Percentiles rank a stretch among this genome's conserved stretches.
Evolutionary conservation across 2,113 vertebrate genomes (phyloP).

Genomic region (Lamprologus tigripictilis): DNA sequence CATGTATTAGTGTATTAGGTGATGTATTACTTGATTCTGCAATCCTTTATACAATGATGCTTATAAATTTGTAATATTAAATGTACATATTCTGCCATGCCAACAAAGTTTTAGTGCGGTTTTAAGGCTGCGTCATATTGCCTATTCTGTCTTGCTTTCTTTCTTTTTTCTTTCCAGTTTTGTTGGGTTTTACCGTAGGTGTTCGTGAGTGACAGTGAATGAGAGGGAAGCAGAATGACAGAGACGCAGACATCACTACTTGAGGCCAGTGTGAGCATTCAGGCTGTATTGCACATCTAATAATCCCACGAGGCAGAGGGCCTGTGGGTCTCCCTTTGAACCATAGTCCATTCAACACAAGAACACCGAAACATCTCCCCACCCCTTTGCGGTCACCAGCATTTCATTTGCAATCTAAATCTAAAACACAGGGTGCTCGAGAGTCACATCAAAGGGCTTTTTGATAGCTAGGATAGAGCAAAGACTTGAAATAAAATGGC

Average conservation of each 20-base stretch:
- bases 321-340: conserved; percentile 45
- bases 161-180: neutral
- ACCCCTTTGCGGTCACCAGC: conserved; percentile 27
- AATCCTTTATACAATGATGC: accelerated
- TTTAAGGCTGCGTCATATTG: neutral
- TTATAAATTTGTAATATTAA: neutral
- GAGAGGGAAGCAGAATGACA: neutral
- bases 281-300: neutral
- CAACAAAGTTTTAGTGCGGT: neutral
- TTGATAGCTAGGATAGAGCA: conserved; percentile 44
- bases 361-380: conserved; percentile 17
- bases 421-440: conserved; percentile 37
- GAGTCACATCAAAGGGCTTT: conserved; percentile 59
- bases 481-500: conserved; percentile 59
- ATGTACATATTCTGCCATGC: neutral
- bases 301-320: conserved; percentile 20
- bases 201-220: conserved; percentile 20
- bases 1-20: neutral
- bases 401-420: conserved; percentile 61
- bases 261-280: neutral
- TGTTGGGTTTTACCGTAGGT: neutral
- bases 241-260: neutral
- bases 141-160: neutral
- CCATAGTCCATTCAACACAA: conserved; percentile 29
- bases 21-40: neutral